Conservation (phyloP, 2,888 invertebrate species). For the Gordius sp. region DNA sequence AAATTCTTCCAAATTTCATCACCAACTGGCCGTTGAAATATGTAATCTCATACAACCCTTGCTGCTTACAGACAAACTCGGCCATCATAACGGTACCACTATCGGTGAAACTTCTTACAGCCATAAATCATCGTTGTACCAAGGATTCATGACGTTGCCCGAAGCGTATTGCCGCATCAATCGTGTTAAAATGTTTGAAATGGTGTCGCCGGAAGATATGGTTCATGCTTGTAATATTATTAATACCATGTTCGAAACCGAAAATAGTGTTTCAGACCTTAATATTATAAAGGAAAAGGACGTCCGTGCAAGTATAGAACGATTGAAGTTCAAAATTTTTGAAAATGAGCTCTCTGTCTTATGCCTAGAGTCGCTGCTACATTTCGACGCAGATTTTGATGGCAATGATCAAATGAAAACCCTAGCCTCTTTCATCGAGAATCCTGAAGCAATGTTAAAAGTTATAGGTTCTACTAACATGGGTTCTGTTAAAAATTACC, state of each 20-base stretch:
- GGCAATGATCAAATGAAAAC: too few species aligned
- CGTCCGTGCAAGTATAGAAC: not conserved
- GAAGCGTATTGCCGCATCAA: constrained; percentile 91
- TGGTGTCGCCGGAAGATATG: constrained; percentile 84
- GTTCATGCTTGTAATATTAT: constrained; percentile 49
- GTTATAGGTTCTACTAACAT: not conserved
- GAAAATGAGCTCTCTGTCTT: constrained; percentile 4
- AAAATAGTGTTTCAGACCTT: constrained; percentile 21
- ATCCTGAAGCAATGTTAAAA: not conserved
- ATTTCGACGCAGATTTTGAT: too few species aligned
- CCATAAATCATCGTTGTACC: too few species aligned
- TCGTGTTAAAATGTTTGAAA: constrained; percentile 52
- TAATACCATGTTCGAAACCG: too few species aligned
- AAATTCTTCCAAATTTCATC: constrained; percentile 43
- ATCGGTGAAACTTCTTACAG: constrained; percentile 42
- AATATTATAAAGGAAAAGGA: not conserved
- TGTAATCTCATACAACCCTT: constrained; percentile 51
- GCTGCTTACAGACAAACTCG: too few species aligned
- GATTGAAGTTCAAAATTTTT: not conserved
- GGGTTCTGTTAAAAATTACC: not conserved
- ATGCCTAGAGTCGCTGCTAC: not conserved
- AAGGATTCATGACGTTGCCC: constrained; percentile 80
- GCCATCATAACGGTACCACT: too few species aligned
- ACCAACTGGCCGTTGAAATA: constrained; percentile 56
- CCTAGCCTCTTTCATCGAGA: too few species aligned